Evolutionary conservation across 2,888 invertebrate species (phyloP), one percentile per base, ranked within the genome.

Genomic region (Allophyes oxyacanthae): DNA sequence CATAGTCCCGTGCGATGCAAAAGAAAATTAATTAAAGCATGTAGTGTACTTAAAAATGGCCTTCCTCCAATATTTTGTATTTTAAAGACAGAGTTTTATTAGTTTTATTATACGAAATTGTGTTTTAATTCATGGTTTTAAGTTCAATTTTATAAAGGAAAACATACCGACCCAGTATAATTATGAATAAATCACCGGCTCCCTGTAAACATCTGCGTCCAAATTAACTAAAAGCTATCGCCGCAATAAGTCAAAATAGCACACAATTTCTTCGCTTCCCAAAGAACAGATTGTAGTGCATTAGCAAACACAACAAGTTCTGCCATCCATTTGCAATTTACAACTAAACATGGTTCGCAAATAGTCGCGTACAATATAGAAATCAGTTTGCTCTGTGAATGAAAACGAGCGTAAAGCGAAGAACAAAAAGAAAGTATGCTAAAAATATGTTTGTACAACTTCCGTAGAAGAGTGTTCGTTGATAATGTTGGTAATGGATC

Each of bases 401-500:
- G 20, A 28, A 28, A 45, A 32, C 26, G 10, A 30, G 41, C 40
- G 15, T 8, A 46, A 28, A 30, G 36, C 4, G 26, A 34, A n/a
- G 9, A 20, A 40, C 25, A 33, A 26, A 50, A 38, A 37, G 32
- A 14, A 55, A 43, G 26, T 37, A 10, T 11, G 13, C n/a, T 37
- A 28, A 60, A 56, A 49, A 58, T 36, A 64, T 56, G 37, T 36
- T 49, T 43, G 25, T 32, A 26, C 32, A 46, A 41, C 42, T 37
- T 57, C 41, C 34, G 37, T 41, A 13, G 11, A 28, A 13, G 15
- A 43, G 49, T 32, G 25, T 33, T 55, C 20, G 51, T 49, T 65
- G 14, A 64, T 64, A 56, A 58, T 44, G 51, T 46, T 25, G 38
- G 42, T 55, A 62, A 64, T 64, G 40, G 49, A 52, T 30, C n/a